phyloP scores from a whole-genome alignment of 2,113 vertebrate species.

The Urocitellus parryii region DNA sequence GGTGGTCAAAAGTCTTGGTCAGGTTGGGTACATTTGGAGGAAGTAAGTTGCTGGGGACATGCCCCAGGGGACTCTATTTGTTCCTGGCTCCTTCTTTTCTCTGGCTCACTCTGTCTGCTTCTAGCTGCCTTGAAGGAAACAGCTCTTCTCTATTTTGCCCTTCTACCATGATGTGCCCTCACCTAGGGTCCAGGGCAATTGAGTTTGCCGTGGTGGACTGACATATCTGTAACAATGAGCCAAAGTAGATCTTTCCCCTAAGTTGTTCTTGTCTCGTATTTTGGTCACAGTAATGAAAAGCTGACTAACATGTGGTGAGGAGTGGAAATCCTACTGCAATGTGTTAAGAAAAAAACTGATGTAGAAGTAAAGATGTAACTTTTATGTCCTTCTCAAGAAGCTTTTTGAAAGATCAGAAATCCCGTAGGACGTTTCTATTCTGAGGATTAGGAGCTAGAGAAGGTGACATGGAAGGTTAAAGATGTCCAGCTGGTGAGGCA shows the following conservation, averaged over 20 bases:
- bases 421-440: background rate
- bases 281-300: background rate
- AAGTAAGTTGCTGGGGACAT: background rate
- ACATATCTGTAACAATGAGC: background rate
- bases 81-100: background rate
- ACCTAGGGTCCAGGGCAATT: background rate
- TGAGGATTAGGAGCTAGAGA: background rate
- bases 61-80: background rate
- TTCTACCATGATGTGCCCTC: background rate
- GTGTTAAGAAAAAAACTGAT: background rate
- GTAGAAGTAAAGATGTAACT: background rate
- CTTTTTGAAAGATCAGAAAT: background rate
- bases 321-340: background rate
- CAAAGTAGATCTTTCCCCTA: background rate
- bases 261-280: background rate
- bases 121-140: background rate
- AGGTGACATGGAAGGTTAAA: background rate
- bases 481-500: background rate
- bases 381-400: background rate
- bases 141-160: background rate
- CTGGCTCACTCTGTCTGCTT: too few relatives aligned
- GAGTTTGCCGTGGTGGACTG: too few relatives aligned
- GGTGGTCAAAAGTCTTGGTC: background rate
- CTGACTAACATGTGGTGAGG: background rate
- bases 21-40: background rate